A percentile compares a stretch with the other conserved stretches of the same genome.
Evolutionary conservation across 2,888 invertebrate genomes (phyloP).

Genomic region (Caenorhabditis macrosperma): DNA sequence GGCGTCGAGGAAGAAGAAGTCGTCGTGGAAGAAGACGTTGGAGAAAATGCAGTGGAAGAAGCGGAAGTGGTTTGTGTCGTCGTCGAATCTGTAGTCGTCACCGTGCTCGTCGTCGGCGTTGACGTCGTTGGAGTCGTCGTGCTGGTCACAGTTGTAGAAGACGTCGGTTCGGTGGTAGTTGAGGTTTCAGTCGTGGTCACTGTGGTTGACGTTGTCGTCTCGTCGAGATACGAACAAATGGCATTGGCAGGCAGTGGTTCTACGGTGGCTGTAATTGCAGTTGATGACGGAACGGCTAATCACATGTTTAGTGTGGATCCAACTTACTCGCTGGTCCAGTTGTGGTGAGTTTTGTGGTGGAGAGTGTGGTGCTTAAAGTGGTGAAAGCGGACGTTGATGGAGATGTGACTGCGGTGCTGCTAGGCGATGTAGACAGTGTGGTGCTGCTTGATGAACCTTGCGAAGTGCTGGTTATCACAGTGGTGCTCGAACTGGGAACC

Average conservation of each 20-base stretch:
- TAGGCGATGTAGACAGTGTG: too few species aligned
- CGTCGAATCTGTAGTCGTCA: constrained; percentile 25
- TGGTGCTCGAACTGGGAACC: too few species aligned
- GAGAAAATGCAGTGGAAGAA: constrained; percentile 10
- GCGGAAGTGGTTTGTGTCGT: constrained; percentile 10
- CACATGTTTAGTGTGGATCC: not conserved
- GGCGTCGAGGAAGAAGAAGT: constrained; percentile 3
- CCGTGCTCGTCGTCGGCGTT: constrained; percentile 1
- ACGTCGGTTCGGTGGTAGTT: constrained; percentile 17
- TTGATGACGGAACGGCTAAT: not conserved
- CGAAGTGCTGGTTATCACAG: too few species aligned
- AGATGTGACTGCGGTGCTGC: too few species aligned
- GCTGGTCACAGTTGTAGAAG: constrained; percentile 10
- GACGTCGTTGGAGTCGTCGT: constrained; percentile 13
- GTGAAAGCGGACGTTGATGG: not conserved
- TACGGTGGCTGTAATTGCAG: constrained; percentile 22
- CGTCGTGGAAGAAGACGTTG: constrained; percentile 6
- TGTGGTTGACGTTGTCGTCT: constrained; percentile 31
- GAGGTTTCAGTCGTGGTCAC: constrained; percentile 33
- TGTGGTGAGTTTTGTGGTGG: constrained; percentile 1
- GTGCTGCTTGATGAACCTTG: too few species aligned
- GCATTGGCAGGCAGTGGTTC: constrained; percentile 19
- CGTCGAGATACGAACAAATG: constrained; percentile 45
- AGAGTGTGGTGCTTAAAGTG: not conserved
- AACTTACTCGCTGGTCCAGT: constrained; percentile 5